A percentile compares a stretch with the other conserved stretches of the same genome.
phyloP scores from a whole-genome alignment of 2,888 invertebrate genomes.

The Osmoderma eremita region DNA sequence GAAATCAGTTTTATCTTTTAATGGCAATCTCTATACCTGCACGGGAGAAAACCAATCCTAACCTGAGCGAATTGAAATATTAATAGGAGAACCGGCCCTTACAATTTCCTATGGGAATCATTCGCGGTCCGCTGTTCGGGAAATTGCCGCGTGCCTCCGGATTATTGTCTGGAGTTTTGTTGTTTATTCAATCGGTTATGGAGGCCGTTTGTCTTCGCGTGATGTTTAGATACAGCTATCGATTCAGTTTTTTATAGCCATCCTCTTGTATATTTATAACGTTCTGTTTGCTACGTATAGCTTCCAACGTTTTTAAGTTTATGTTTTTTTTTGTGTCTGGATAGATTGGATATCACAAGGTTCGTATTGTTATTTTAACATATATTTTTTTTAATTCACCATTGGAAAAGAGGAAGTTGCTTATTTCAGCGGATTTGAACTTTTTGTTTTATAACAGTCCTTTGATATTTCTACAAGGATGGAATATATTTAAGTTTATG shows the following conservation, averaged over 20 bases:
- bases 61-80: slow-evolving; percentile 22
- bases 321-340: too few relatives aligned
- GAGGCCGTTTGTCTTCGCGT: slow-evolving; percentile 13
- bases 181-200: slow-evolving; percentile 24
- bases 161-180: slow-evolving; percentile 14
- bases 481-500: too few relatives aligned
- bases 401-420: too few relatives aligned
- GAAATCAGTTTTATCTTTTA: slow-evolving; percentile 26
- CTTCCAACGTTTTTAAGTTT: too few relatives aligned
- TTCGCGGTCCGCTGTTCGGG: slow-evolving; percentile 9
- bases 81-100: slow-evolving; percentile 16
- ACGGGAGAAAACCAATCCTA: not conserved
- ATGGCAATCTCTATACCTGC: slow-evolving; percentile 18
- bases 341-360: too few relatives aligned
- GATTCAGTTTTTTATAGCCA: not conserved
- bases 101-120: slow-evolving; percentile 23
- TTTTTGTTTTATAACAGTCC: too few relatives aligned
- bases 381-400: too few relatives aligned
- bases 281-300: not conserved
- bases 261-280: not conserved
- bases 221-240: slow-evolving; percentile 9
- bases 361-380: too few relatives aligned
- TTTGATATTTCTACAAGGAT: too few relatives aligned
- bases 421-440: too few relatives aligned
- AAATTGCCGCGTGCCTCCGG: not conserved